These are phyloP conservation scores for Orchesellides sinensis DNA, from an alignment of 2,888 invertebrate species.

Conservation along the genomic window DNA sequence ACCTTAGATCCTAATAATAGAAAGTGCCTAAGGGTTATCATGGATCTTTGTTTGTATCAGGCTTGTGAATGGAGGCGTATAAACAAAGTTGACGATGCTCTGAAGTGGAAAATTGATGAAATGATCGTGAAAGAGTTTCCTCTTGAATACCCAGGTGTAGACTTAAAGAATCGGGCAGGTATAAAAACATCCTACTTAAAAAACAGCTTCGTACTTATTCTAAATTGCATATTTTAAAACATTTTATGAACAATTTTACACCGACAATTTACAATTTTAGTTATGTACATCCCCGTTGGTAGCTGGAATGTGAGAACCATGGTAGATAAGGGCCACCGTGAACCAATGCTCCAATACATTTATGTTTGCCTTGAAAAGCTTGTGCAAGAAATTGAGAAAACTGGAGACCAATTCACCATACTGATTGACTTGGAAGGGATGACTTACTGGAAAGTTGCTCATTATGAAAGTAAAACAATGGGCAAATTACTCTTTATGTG, in stretches of 20 bases:
- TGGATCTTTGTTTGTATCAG: no score
- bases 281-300: constrained; percentile 63
- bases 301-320: constrained; percentile 51
- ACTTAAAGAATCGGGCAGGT: constrained; percentile 69
- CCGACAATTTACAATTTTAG: constrained; percentile 7
- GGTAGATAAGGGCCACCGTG: constrained; percentile 51
- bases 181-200: background rate
- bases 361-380: constrained; percentile 42
- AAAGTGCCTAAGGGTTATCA: no score
- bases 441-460: constrained; percentile 65
- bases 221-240: no score
- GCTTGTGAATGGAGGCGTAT: constrained; percentile 67
- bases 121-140: constrained; percentile 55
- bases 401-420: constrained; percentile 53
- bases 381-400: constrained; percentile 25
- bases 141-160: constrained; percentile 60
- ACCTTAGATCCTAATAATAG: no score
- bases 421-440: constrained; percentile 63
- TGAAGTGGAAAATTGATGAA: constrained; percentile 63
- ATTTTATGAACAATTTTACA: no score
- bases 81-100: constrained; percentile 62
- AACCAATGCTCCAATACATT: constrained; percentile 56
- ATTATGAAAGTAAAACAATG: constrained; percentile 64
- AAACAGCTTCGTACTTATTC: no score
- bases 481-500: background rate